Evolutionary conservation across 37 sponge, comb jelly and placozoan genomes (phyloP).

Genomic region (Amphimedon queenslandica): DNA sequence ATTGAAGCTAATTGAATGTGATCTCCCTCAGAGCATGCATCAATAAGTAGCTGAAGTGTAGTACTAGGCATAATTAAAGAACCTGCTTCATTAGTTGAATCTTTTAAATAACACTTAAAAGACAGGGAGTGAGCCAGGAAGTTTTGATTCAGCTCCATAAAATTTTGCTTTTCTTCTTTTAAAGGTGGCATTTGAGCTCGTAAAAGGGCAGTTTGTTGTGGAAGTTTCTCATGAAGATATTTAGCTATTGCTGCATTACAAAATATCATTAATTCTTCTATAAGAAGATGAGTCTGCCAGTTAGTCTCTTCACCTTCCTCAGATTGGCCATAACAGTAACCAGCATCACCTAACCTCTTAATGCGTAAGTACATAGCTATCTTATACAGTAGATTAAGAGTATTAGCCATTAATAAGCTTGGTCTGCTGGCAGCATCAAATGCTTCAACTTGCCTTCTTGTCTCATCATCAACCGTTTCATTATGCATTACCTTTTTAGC

Average conservation of each 20-base stretch:
- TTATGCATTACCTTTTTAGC: neutral
- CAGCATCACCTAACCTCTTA: slow-evolving; percentile 27
- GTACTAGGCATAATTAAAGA: neutral
- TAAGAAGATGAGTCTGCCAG: slow-evolving; percentile 36
- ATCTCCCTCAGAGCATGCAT: neutral
- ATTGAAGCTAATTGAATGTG: neutral
- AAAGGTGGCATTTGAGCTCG: neutral
- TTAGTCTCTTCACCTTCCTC: slow-evolving; percentile 3
- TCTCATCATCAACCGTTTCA: neutral
- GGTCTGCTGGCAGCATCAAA: neutral
- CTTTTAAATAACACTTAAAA: neutral
- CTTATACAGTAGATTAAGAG: slow-evolving; percentile 11
- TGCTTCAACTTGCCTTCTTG: neutral
- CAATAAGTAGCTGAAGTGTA: neutral
- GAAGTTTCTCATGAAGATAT: neutral
- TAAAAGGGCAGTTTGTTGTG: neutral
- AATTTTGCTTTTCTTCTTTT: neutral
- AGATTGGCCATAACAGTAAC: neutral
- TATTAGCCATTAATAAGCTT: neutral
- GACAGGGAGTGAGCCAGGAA: neutral
- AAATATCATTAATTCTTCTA: slow-evolving; percentile 58
- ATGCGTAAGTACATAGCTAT: slow-evolving; percentile 24
- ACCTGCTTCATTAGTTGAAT: neutral
- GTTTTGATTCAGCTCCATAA: neutral
- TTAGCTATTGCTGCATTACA: slow-evolving; percentile 38